Evolutionary conservation across 1,140 invertebrate genomes (phyloP), one percentile per base, ranked within the genome.

Genomic region (Brachionus asplanchnoidis): DNA sequence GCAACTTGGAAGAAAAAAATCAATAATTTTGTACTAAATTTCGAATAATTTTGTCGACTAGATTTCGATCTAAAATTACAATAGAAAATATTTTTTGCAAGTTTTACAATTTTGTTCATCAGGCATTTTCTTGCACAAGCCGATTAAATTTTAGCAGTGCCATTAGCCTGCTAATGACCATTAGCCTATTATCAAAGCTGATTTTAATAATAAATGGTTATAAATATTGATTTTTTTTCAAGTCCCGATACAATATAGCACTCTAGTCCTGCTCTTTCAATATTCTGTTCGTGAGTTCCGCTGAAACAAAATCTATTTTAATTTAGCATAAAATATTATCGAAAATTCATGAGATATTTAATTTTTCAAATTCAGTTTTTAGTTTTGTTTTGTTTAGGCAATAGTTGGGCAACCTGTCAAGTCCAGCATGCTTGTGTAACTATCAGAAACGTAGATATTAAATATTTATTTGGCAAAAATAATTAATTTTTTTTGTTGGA

Each of bases 311-410:
- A 68, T 23, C 26, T 65, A 65, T 65, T 65, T 65, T n/a, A 32
- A 32, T 68, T 68, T 68, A 68, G 66, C 66, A 68, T 68, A 68
- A 68, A 68, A 68, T 68, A 68, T 68, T 68, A 68, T 68, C 32
- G 66, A 60, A 60, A 60, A 9, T 60, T 60, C 6, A 60, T 60
- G 17, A 60, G 53, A 60, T 60, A 60, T 60, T 60, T 60, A 60
- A 60, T 60, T 60, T 53, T 60, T 60, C 53, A 60, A 60, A 60
- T 32, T 68, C 32, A 32, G 17, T 68, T 68, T 68, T 68, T 68
- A 14, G 32, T 68, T 32, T 68, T 68, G 26, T 68, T 68, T 68
- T 60, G 12, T 53, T 60, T 56, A 6, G 20, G 20, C 53, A 60
- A 60, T 60, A 60, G 53, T 60, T 60, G 53, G 53, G 53, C 53